A percentile compares a stretch with the other conserved stretches of the same genome.
Conservation (phyloP, 2,888 invertebrate species). For the Clistopyga incitator region DNA sequence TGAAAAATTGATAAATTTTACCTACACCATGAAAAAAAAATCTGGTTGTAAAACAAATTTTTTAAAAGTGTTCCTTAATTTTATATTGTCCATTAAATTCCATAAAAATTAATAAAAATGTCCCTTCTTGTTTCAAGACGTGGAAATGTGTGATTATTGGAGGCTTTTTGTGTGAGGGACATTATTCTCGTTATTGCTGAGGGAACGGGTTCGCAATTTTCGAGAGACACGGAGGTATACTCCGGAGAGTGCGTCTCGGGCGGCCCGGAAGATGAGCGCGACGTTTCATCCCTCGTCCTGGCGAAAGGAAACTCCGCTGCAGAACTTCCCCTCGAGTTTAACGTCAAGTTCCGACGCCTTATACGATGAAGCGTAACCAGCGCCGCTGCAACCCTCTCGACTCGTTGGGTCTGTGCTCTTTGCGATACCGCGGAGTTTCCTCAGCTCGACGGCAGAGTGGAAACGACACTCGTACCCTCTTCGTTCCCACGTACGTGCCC, state of each 20-base stretch:
- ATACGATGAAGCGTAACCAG: slow-evolving; percentile 50
- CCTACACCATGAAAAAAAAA: too few relatives aligned
- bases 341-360: slow-evolving; percentile 59
- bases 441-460: slow-evolving; percentile 30
- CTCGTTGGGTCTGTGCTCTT: slow-evolving; percentile 12
- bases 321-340: slow-evolving; percentile 62
- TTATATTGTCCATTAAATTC: too few relatives aligned
- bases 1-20: too few relatives aligned
- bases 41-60: too few relatives aligned
- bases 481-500: slow-evolving; percentile 25
- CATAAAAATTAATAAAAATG: too few relatives aligned
- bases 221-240: slow-evolving; percentile 59
- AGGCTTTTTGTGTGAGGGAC: slow-evolving; percentile 1
- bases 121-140: too few relatives aligned
- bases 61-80: too few relatives aligned
- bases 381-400: slow-evolving; percentile 21
- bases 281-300: slow-evolving; percentile 44
- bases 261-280: slow-evolving; percentile 24
- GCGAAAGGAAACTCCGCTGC: slow-evolving; percentile 36
- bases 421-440: slow-evolving; percentile 45
- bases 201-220: slow-evolving; percentile 66
- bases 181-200: slow-evolving; percentile 58
- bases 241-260: not conserved
- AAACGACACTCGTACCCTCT: slow-evolving; percentile 42
- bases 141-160: not conserved